Conservation (phyloP, 2,113 vertebrate genomes). For the Raja brachyura region DNA sequence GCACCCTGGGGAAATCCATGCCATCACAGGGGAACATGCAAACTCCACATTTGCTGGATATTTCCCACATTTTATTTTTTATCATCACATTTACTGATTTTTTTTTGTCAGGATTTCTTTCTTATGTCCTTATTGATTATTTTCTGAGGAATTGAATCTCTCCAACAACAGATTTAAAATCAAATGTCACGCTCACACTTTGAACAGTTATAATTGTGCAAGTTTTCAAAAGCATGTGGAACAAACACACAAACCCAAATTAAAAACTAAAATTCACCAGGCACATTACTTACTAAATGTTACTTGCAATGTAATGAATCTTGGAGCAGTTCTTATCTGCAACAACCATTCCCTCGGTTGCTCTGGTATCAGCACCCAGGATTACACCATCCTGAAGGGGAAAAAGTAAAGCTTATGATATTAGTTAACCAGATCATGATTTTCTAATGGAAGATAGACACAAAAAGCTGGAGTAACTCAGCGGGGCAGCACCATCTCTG, state of each 20-base stretch:
- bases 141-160: background rate
- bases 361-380: constrained; percentile 87
- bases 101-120: background rate
- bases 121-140: background rate
- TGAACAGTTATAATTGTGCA: background rate
- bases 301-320: constrained; percentile 94
- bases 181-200: background rate
- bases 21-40: too few species aligned
- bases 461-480: too few species aligned
- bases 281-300: constrained; percentile 83
- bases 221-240: background rate
- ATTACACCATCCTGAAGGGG: constrained; percentile 75
- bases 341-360: constrained; percentile 90
- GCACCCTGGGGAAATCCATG: too few species aligned
- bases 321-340: constrained; percentile 98
- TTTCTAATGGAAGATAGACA: too few species aligned
- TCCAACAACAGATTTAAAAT: background rate
- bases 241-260: background rate
- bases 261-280: background rate
- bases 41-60: background rate
- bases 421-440: background rate
- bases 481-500: too few species aligned
- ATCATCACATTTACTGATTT: background rate
- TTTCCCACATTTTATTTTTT: background rate
- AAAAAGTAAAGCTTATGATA: background rate